Percentiles rank a stretch among this genome's conserved stretches.
These are phyloP conservation scores for Thalassophryne amazonica DNA, from an alignment of 2,797 vertebrate species.

Conservation along the genomic window DNA sequence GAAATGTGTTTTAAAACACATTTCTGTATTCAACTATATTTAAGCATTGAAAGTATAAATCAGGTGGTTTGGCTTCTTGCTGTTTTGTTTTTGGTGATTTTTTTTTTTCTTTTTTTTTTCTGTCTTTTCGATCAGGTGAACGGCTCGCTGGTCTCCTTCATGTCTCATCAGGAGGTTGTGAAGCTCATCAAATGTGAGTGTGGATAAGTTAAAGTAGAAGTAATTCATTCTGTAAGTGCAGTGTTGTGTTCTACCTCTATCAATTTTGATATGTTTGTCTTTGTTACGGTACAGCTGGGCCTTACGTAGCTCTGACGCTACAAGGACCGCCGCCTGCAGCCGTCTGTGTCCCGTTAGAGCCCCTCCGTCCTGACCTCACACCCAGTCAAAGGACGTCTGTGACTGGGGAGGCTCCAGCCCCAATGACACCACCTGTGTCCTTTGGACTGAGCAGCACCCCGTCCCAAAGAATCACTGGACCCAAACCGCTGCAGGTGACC, in stretches of 20 bases:
- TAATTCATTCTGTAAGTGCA: neutral
- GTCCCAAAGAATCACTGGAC: conserved; percentile 85
- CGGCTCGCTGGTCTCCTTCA: conserved; percentile 88
- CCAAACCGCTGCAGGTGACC: conserved; percentile 86
- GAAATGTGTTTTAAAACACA: too few species aligned
- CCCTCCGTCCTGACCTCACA: conserved; percentile 62
- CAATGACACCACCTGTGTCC: conserved; percentile 79
- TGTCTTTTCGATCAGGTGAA: conserved; percentile 80
- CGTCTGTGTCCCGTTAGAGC: conserved; percentile 66
- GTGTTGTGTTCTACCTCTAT: neutral
- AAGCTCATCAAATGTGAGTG: conserved; percentile 97
- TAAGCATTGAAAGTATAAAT: too few species aligned
- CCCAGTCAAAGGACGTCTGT: conserved; percentile 64
- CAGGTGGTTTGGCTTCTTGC: neutral
- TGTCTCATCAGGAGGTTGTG: conserved; percentile 94
- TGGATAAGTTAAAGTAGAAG: neutral
- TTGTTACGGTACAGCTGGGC: conserved; percentile 74
- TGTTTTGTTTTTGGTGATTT: neutral
- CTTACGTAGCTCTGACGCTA: conserved; percentile 90
- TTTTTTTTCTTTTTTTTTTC: neutral
- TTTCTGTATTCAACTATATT: too few species aligned
- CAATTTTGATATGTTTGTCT: neutral
- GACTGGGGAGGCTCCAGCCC: conserved; percentile 70
- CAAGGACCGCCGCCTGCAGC: conserved; percentile 86
- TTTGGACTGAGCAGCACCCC: conserved; percentile 70